A percentile compares a stretch with the other conserved stretches of the same genome.
Conservation (phyloP, 1,140 invertebrate species). For the Hyphantria cunea region DNA sequence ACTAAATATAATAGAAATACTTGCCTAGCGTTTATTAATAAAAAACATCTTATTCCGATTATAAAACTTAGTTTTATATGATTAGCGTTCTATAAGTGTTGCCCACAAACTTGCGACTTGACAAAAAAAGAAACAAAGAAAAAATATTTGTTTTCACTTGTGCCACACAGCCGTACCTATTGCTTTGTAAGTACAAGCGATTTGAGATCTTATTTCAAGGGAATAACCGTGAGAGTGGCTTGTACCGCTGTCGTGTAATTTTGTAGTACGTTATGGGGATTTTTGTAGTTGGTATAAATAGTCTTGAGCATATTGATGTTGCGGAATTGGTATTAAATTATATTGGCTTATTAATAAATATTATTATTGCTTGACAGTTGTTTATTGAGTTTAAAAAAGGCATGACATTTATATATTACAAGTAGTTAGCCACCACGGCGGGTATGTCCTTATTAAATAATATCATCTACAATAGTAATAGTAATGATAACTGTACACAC, state of each 20-base stretch:
- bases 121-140: slow-evolving; percentile 23
- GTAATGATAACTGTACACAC: no score
- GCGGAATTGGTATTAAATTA: slow-evolving; percentile 22
- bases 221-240: slow-evolving; percentile 50
- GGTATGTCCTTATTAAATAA: no score
- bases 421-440: no score
- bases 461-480: no score
- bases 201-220: slow-evolving; percentile 1
- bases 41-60: no score
- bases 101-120: not conserved
- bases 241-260: slow-evolving; percentile 51
- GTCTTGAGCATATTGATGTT: slow-evolving; percentile 45
- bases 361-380: no score
- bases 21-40: no score
- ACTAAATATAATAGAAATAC: no score
- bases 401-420: no score
- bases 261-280: slow-evolving; percentile 70
- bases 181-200: slow-evolving; percentile 19
- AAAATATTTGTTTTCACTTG: slow-evolving; percentile 37
- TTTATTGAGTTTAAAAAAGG: no score
- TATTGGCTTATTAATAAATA: not conserved
- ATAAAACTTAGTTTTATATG: no score
- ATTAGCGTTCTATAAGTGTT: no score
- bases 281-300: slow-evolving; percentile 39
- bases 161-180: slow-evolving; percentile 51